These are phyloP conservation scores for Acanthosepion pharaonis DNA, from an alignment of 2,888 invertebrate genomes.

Conservation along the genomic window DNA sequence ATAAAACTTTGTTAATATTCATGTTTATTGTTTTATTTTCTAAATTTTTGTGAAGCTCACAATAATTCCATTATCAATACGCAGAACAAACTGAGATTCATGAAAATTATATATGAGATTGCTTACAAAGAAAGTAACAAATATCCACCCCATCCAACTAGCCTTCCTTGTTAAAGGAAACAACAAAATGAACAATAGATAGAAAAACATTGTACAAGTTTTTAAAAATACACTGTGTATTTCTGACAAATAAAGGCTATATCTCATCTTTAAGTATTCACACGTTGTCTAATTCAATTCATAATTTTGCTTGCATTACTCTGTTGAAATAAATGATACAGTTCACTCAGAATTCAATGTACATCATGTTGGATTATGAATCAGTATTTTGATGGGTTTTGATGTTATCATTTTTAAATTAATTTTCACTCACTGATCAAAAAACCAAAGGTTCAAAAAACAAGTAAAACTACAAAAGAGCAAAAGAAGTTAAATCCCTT, in stretches of 20 bases:
- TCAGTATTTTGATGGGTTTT: too few relatives aligned
- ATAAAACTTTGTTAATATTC: not conserved
- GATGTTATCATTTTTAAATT: too few relatives aligned
- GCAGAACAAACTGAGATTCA: not conserved
- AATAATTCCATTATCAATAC: not conserved
- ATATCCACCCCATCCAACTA: not conserved
- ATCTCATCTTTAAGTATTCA: not conserved
- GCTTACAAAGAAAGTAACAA: not conserved
- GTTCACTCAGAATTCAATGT: not conserved
- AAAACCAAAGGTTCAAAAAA: too few relatives aligned
- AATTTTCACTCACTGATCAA: too few relatives aligned
- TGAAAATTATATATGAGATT: not conserved
- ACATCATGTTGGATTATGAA: not conserved
- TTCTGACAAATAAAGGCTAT: not conserved
- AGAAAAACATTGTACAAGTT: not conserved
- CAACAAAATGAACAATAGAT: not conserved
- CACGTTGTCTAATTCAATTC: not conserved
- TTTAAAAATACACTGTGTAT: not conserved
- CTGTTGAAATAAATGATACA: not conserved
- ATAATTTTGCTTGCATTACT: not conserved
- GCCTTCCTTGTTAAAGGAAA: too few relatives aligned
- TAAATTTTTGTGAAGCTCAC: not conserved
- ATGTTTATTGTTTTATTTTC: not conserved
- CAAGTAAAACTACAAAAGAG: too few relatives aligned
- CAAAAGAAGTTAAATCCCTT: too few relatives aligned